Percentiles rank a stretch among this genome's conserved stretches.
These are phyloP conservation scores for Cotesia typhae DNA, from an alignment of 1,140 invertebrate genomes.

Conservation along the genomic window DNA sequence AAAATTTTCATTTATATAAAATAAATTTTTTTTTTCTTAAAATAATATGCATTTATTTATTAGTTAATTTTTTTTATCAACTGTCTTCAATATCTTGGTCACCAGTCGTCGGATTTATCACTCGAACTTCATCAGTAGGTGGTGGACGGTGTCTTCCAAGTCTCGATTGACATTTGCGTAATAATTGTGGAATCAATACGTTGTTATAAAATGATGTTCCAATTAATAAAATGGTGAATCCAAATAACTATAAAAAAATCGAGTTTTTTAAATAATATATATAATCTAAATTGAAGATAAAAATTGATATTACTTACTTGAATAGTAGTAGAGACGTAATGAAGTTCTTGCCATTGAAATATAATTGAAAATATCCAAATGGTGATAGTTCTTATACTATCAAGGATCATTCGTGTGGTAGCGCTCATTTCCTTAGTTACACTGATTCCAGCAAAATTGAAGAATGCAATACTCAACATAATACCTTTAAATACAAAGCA, in stretches of 20 bases:
- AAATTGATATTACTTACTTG: conserved; percentile 68
- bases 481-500: conserved; percentile 71
- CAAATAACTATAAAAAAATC: conserved; percentile 69
- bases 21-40: neutral
- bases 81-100: conserved; percentile 52
- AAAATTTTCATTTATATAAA: neutral
- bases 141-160: conserved; percentile 52
- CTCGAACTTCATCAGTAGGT: conserved; percentile 47
- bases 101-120: conserved; percentile 57
- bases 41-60: neutral
- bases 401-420: conserved; percentile 91
- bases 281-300: neutral
- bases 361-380: conserved; percentile 86
- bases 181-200: conserved; percentile 66
- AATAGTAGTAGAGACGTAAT: conserved; percentile 67
- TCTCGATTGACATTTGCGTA: conserved; percentile 49
- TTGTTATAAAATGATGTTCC: conserved; percentile 85
- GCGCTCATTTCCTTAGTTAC: conserved; percentile 95
- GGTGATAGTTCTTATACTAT: conserved; percentile 87
- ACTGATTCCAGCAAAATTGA: conserved; percentile 94
- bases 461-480: conserved; percentile 93
- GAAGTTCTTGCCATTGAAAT: conserved; percentile 81
- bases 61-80: conserved; percentile 16
- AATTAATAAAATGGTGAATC: conserved; percentile 75
- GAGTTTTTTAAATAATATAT: no score